Conservation (phyloP, 2,797 vertebrate genomes). For the Astyanax mexicanus region DNA sequence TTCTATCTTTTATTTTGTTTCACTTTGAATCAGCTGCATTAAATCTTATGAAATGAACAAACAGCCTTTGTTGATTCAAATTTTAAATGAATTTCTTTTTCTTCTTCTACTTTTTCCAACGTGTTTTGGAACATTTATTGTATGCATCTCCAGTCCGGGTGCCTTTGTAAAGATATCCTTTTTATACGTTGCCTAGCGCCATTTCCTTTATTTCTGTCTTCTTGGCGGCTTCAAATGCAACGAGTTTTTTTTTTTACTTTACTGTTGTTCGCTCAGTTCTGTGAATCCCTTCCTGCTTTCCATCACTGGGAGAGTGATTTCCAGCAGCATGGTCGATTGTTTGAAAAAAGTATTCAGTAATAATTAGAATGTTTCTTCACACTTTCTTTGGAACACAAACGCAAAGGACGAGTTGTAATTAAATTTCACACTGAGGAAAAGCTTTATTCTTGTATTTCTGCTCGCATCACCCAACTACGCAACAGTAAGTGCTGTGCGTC, state of each 20-base stretch:
- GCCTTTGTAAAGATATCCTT: conserved; percentile 49
- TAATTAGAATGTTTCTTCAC: conserved; percentile 25
- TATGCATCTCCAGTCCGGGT: conserved; percentile 29
- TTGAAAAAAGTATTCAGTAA: conserved; percentile 13
- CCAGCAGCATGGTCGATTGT: conserved; percentile 9
- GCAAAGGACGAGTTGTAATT: conserved; percentile 26
- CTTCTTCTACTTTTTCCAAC: too few species aligned
- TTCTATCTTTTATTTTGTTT: not conserved
- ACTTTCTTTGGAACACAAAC: conserved; percentile 11
- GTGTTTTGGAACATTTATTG: conserved; percentile 40
- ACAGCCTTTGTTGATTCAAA: conserved; percentile 20
- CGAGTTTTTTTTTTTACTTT: conserved; percentile 43
- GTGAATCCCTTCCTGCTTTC: conserved; percentile 42
- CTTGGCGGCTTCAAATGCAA: conserved; percentile 41
- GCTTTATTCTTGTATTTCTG: conserved; percentile 24
- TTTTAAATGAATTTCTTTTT: conserved; percentile 31
- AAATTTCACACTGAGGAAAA: conserved; percentile 21
- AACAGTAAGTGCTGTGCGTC: not conserved
- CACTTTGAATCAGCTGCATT: conserved; percentile 16
- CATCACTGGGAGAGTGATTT: conserved; percentile 36
- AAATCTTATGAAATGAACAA: conserved; percentile 28
- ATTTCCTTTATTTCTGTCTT: conserved; percentile 28
- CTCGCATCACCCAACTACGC: not conserved
- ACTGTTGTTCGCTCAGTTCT: conserved; percentile 53
- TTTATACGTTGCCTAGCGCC: conserved; percentile 37